Evolutionary conservation across 2,797 vertebrate genomes (phyloP).

Genomic region (Sebastes steindachneri): DNA sequence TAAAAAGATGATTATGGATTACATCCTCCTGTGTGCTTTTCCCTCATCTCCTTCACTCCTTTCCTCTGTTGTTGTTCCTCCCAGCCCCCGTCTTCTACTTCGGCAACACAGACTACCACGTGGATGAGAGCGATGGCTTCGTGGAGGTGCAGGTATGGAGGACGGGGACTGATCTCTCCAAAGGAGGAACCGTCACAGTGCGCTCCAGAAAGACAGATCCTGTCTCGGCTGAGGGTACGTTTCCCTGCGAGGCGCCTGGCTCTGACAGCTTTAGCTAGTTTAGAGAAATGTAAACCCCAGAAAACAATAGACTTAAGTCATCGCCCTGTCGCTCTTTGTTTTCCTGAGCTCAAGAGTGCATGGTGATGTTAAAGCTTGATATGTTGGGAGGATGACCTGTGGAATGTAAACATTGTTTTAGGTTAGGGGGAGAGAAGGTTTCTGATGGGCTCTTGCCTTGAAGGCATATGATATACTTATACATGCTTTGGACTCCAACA

Average conservation of each 20-base stretch:
- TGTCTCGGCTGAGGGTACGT: conserved; percentile 90
- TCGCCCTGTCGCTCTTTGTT: conserved; percentile 54
- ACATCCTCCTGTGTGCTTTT: conserved; percentile 9
- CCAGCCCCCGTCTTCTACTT: conserved; percentile 90
- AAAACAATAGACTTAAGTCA: conserved; percentile 58
- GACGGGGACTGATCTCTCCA: conserved; percentile 91
- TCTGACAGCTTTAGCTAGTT: conserved; percentile 37
- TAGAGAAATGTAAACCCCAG: conserved; percentile 45
- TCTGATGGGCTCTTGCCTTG: conserved; percentile 16
- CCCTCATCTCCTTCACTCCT: conserved; percentile 4
- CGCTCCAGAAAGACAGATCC: conserved; percentile 91
- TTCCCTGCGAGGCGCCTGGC: conserved; percentile 15
- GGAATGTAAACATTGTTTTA: conserved; percentile 72
- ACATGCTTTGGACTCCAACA: conserved; percentile 30
- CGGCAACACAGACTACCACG: conserved; percentile 84
- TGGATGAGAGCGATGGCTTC: conserved; percentile 90
- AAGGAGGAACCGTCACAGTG: conserved; percentile 88
- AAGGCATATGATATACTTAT: background rate
- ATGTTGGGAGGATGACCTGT: conserved; percentile 44
- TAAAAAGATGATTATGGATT: conserved; percentile 39
- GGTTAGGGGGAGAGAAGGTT: conserved; percentile 5
- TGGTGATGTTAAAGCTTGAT: conserved; percentile 37
- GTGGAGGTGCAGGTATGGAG: conserved; percentile 92
- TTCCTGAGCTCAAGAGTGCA: conserved; percentile 41
- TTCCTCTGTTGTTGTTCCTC: conserved; percentile 12